phyloP scores from a whole-genome alignment of 2,113 vertebrate genomes.

The Lanius collurio region DNA sequence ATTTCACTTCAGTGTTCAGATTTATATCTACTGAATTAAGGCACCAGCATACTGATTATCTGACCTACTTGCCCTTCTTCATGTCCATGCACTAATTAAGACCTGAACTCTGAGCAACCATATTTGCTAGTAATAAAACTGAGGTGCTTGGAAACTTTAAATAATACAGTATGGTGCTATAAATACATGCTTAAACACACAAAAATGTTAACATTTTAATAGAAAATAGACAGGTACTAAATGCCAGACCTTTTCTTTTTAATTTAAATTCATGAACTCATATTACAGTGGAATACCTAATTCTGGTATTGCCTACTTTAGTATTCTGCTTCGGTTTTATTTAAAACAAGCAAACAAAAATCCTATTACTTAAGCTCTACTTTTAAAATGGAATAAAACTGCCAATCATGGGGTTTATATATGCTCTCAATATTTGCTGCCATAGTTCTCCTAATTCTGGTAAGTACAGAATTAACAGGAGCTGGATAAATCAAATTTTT shows the following conservation, averaged over 20 bases:
- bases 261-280: constrained; percentile 15
- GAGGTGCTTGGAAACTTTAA: neutral
- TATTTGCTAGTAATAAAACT: neutral
- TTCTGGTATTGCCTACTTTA: neutral
- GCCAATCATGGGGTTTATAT: neutral
- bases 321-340: neutral
- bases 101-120: neutral
- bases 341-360: constrained; percentile 10
- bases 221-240: neutral
- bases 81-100: neutral
- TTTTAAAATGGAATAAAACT: neutral
- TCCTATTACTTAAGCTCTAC: neutral
- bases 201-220: neutral
- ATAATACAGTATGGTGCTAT: neutral
- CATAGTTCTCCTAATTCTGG: neutral
- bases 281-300: neutral
- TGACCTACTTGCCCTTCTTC: neutral
- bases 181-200: neutral
- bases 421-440: neutral
- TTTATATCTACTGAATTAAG: neutral
- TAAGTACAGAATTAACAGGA: neutral
- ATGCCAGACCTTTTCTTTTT: neutral
- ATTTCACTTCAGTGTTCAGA: neutral
- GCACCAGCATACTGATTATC: neutral
- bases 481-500: neutral